Base-by-base conservation (phyloP, 2,888 invertebrate genomes). In the Cotesia congregata region DNA sequence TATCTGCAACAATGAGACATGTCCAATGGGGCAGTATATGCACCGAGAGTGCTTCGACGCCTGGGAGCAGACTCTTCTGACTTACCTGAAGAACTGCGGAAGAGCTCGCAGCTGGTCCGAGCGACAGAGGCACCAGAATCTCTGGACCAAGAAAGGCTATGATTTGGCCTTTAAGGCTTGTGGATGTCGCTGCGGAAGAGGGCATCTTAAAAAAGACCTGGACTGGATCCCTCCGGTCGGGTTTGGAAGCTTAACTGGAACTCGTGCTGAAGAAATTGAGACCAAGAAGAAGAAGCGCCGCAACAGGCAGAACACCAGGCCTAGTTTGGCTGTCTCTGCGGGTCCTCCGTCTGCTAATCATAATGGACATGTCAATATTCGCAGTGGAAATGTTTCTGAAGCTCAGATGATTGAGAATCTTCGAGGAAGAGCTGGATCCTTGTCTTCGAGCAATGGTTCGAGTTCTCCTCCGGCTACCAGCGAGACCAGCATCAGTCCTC, bases 111-210 rank as follows among this genome's bases (percentile, higher is more conserved):
- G 96, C 82, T 98, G 98, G 98, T 97, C 97, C 60, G 98, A 98
- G 89, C 93, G 97, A 77, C 98, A 98, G 90, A 93, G 98, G 40
- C 94, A 95, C 85, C 98, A 98, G 91, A 98, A 98, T 90, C 91
- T 98, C 77, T 98, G 98, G 98, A 97, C 98, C 76, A 98, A 98
- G 90, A 98, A 98, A 90, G 98, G 98, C 74, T 98, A 98, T 91
- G 98, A 98, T 90, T 90, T 98, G 88, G 97, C 97, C 6, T 98
- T 95, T 90, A 98, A 97, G 86, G 97, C 97, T 6, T 98, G 98
- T 91, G 95, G 95, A 62, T 98, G 98, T 91, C 95, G 95, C 81
- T 98, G 98, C 90, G 96, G 96, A 2, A 93, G 96, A 41, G 98
- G 98, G 5, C 97, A 98, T 87, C 90, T 98, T 83, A 95, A 97